A percentile compares a stretch with the other conserved stretches of the same genome.
Conservation (phyloP, 2,113 vertebrate species). For the Aldabrachelys gigantea region DNA sequence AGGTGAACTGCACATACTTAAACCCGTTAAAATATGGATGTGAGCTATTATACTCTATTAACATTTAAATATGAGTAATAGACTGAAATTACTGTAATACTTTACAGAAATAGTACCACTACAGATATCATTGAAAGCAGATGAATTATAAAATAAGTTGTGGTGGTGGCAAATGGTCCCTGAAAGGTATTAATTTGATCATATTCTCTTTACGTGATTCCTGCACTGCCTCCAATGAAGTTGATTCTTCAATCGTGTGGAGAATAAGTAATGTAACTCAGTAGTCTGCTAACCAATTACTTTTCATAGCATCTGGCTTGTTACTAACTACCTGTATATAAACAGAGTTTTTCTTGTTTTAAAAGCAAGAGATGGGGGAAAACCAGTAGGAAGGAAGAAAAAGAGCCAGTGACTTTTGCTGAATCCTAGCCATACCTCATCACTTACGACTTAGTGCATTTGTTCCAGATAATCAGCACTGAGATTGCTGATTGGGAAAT, state of each 20-base stretch:
- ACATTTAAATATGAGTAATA: slow-evolving; percentile 60
- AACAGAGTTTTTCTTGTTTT: background rate
- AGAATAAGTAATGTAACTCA: background rate
- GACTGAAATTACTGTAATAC: slow-evolving; percentile 46
- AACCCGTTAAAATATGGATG: slow-evolving; percentile 68
- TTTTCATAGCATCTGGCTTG: background rate
- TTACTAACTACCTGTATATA: background rate
- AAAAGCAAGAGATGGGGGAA: background rate
- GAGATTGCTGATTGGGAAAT: background rate
- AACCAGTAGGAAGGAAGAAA: background rate
- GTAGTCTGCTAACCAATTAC: background rate
- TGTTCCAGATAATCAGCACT: background rate
- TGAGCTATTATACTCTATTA: slow-evolving; percentile 66
- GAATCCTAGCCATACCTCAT: background rate
- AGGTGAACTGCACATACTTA: background rate
- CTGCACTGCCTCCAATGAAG: fast-evolving
- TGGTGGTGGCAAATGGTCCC: slow-evolving; percentile 38
- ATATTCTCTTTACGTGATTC: background rate
- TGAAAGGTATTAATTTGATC: slow-evolving; percentile 51
- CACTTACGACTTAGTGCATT: background rate
- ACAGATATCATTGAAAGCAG: background rate
- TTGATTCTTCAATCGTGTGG: background rate
- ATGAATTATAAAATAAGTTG: slow-evolving; percentile 53
- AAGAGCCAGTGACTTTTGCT: background rate
- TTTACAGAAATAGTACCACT: slow-evolving; percentile 40